Percentiles rank a stretch among this genome's conserved stretches.
phyloP scores from a whole-genome alignment of 1,140 invertebrate genomes.

The Orchesella cincta region DNA sequence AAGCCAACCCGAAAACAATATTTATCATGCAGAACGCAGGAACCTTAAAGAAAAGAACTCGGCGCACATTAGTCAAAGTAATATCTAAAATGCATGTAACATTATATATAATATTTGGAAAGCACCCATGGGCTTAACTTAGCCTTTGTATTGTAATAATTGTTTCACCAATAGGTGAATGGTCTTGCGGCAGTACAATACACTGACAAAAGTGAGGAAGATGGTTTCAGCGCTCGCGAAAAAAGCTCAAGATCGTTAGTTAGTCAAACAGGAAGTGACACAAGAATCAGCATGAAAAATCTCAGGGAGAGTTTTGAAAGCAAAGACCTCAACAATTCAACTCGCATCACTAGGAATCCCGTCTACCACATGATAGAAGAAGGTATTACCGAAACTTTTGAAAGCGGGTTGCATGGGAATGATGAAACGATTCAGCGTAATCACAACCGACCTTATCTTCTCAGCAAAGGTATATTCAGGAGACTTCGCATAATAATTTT shows the following conservation, averaged over 20 bases:
- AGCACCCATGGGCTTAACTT: not conserved
- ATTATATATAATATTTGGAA: too few species aligned
- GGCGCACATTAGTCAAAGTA: not conserved
- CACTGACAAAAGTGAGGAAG: not conserved
- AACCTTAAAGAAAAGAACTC: not conserved
- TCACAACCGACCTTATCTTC: constrained; percentile 12
- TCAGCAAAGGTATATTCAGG: not conserved
- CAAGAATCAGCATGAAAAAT: too few species aligned
- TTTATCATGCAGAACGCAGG: not conserved
- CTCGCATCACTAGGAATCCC: not conserved
- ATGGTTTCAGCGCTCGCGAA: not conserved
- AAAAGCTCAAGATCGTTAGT: too few species aligned
- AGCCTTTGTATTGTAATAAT: too few species aligned
- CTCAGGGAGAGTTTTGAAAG: not conserved
- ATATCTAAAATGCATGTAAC: too few species aligned
- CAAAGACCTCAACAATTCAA: not conserved
- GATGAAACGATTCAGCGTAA: too few species aligned
- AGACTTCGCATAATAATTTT: not conserved
- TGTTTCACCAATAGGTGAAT: not conserved
- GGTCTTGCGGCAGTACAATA: not conserved
- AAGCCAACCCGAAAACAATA: too few species aligned
- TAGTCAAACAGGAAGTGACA: too few species aligned
- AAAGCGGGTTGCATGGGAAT: too few species aligned
- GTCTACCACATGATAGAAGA: not conserved
- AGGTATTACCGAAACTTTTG: too few species aligned